Percentiles rank a stretch among this genome's conserved stretches.
These are phyloP conservation scores for Delphinus delphis DNA, from an alignment of 2,113 vertebrate genomes.

Conservation along the genomic window DNA sequence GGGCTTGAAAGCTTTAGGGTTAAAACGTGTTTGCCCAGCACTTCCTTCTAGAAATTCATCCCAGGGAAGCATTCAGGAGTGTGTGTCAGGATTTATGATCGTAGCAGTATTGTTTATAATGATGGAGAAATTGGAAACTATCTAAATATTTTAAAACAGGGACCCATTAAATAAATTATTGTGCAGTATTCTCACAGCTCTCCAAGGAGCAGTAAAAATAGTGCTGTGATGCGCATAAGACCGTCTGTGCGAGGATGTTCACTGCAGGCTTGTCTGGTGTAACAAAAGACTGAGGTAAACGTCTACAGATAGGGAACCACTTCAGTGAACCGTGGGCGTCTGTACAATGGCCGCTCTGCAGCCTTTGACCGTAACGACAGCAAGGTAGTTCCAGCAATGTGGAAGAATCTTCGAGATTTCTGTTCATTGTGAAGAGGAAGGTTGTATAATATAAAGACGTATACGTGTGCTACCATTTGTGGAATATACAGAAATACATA, in stretches of 20 bases:
- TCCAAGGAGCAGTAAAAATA: not conserved
- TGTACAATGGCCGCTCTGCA: not conserved
- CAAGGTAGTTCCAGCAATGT: rapidly evolving
- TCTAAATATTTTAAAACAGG: not conserved
- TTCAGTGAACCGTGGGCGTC: not conserved
- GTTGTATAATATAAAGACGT: not conserved
- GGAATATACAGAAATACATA: no score
- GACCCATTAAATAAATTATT: not conserved
- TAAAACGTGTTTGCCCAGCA: not conserved
- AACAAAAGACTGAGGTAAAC: not conserved
- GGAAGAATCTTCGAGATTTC: not conserved
- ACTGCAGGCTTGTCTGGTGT: not conserved
- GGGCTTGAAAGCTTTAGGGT: not conserved
- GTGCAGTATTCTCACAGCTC: not conserved
- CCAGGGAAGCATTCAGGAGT: no score
- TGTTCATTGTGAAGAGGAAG: not conserved
- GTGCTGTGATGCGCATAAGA: not conserved
- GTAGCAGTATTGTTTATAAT: not conserved
- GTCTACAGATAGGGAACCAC: not conserved
- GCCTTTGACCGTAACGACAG: not conserved
- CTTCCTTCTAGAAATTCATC: not conserved
- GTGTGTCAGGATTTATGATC: not conserved
- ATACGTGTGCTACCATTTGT: not conserved
- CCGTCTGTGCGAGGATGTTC: not conserved
- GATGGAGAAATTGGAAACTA: not conserved